Evolutionary conservation across 2,113 vertebrate species (phyloP).

Genomic region (Seriola aureovittata): DNA sequence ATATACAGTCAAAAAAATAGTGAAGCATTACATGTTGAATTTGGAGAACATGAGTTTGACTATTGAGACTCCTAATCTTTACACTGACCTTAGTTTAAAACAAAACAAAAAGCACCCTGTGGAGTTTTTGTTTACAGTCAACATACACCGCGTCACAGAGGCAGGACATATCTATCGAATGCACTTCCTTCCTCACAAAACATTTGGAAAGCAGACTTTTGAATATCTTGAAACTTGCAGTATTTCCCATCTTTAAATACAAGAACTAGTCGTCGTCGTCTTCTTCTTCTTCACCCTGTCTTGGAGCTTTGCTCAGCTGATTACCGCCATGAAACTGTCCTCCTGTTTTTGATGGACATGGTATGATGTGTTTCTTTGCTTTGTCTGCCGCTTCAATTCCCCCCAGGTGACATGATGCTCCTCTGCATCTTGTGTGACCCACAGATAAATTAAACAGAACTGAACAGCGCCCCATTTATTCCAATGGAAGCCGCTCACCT

Average conservation of each 20-base stretch:
- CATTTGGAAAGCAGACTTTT: neutral
- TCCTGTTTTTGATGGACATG: no score
- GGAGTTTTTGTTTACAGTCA: neutral
- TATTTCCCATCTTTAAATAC: neutral
- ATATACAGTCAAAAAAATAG: neutral
- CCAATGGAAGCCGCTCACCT: neutral
- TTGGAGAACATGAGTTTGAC: neutral
- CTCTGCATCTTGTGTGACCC: neutral
- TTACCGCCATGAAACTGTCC: neutral
- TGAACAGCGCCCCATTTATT: no score
- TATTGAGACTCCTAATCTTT: conserved; percentile 2
- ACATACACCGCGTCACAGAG: neutral
- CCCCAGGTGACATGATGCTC: neutral
- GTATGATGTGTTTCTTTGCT: no score
- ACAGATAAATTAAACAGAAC: neutral
- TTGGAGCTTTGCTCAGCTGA: neutral
- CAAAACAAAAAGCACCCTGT: neutral
- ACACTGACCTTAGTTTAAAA: neutral
- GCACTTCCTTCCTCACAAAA: neutral
- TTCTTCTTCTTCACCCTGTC: neutral
- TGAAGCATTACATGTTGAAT: neutral
- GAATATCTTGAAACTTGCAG: neutral
- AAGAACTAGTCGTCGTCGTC: neutral
- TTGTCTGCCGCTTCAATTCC: neutral
- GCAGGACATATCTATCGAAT: no score